Evolutionary conservation across 1,140 invertebrate genomes (phyloP), one percentile per base, ranked within the genome.

Genomic region (Drosophila sturtevanti): DNA sequence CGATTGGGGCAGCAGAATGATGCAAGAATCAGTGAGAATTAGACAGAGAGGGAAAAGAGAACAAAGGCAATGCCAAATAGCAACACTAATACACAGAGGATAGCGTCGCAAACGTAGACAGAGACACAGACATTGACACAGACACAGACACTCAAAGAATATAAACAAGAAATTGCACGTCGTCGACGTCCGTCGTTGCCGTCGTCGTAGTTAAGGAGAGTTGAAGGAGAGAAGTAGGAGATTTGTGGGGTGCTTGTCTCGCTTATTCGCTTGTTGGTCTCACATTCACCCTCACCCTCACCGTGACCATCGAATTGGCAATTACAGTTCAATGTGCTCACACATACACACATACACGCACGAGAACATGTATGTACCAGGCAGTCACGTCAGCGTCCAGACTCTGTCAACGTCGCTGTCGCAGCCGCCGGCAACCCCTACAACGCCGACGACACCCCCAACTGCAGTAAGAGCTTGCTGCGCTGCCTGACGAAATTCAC

Each of bases 241-340:
- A 71, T 63, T 73, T 62, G 62, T 37, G 55, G 27, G 54, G 61
- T 22, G 61, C 37, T 72, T 1, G 11, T 37, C 35, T 48, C 31
- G 63, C 27, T 31, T 31, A 31, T 31, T 6, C 7, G 3, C 27
- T 31, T 41, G 14, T 48, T 44, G 38, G 41, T 74, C 58, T 69
- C 68, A 63, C 69, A 70, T 58, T 66, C 69, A 70, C 64, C 61
- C 79, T 89, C 84, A 80, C 84, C 77, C 77, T 80, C 73, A 77
- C 77, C 82, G 59, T 89, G 84, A 89, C 84, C 84, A 89, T 89
- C 84, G 80, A 79, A 89, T 84, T 89, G 77, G 84, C 85, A 84
- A 79, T 87, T 89, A 78, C 84, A 89, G 84, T 89, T 89, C 84
- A 89, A 89, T 89, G 84, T 85, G 77, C 84, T 89, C 81, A 51